phyloP scores from a whole-genome alignment of 2,797 vertebrate genomes.

The Crypturellus tataupa region DNA sequence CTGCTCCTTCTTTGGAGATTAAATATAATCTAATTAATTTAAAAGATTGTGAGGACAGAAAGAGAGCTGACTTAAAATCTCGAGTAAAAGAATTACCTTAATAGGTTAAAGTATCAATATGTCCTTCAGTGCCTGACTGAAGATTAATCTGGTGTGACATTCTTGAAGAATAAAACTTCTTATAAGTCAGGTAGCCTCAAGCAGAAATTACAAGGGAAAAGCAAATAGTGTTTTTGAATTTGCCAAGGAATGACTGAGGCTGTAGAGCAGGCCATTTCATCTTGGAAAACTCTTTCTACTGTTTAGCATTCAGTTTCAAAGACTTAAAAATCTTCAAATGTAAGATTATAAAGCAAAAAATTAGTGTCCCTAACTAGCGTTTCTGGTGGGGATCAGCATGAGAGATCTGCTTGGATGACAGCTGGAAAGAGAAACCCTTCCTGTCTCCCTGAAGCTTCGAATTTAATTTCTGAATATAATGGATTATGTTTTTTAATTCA shows the following conservation, averaged over 20 bases:
- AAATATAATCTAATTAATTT: not conserved
- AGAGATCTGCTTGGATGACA: not conserved
- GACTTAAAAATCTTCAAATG: not conserved
- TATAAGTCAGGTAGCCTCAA: not conserved
- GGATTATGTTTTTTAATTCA: not conserved
- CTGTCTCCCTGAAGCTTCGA: not conserved
- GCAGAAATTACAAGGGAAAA: conserved; percentile 3
- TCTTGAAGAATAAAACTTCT: not conserved
- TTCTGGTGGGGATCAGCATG: accelerated
- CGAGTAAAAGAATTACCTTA: not conserved
- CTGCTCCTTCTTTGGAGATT: not conserved
- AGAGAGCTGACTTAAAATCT: not conserved
- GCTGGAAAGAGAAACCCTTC: not conserved
- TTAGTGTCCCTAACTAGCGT: not conserved
- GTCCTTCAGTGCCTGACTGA: not conserved
- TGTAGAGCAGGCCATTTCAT: not conserved
- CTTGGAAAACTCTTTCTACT: not conserved
- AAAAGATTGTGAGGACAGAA: not conserved
- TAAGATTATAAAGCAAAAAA: not conserved
- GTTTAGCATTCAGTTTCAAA: not conserved
- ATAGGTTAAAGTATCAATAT: not conserved
- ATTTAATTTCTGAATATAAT: not conserved
- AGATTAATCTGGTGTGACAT: not conserved
- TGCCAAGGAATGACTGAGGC: not conserved
- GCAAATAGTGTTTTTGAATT: not conserved